Percentiles rank a stretch among this genome's conserved stretches.
Evolutionary conservation across 2,888 invertebrate genomes (phyloP).

Genomic region (Noctua comes): DNA sequence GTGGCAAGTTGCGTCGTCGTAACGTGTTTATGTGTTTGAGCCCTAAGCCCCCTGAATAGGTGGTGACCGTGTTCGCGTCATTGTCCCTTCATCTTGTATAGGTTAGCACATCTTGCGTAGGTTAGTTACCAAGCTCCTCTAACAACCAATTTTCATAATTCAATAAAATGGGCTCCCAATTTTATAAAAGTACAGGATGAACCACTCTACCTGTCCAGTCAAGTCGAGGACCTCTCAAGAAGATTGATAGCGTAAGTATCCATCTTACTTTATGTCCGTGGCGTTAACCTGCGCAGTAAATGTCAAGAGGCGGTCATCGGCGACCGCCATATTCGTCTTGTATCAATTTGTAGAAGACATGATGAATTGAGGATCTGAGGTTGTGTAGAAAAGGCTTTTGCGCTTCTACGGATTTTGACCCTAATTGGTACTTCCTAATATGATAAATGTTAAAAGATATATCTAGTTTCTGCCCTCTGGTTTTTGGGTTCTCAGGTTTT

Average conservation of each 20-base stretch:
- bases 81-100: too few species aligned
- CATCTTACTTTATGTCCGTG: conserved; percentile 64
- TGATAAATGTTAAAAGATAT: neutral
- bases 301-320: conserved; percentile 54
- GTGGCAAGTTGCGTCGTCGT: too few species aligned
- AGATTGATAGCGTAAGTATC: conserved; percentile 70
- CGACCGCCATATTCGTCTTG: conserved; percentile 58
- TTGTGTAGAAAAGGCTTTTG: neutral
- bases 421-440: neutral
- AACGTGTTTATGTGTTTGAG: too few species aligned
- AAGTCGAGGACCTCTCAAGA: conserved; percentile 66
- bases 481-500: neutral
- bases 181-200: conserved; percentile 1
- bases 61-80: too few species aligned
- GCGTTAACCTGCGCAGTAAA: conserved; percentile 67
- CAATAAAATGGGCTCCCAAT: neutral
- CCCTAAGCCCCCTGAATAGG: too few species aligned
- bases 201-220: conserved; percentile 10
- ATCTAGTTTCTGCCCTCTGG: neutral
- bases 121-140: neutral
- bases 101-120: too few species aligned
- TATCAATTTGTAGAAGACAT: conserved; percentile 48
- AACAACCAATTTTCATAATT: neutral
- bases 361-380: neutral
- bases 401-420: neutral